Base-by-base conservation (phyloP, 1,140 invertebrate species). In the Aphaenogaster rudis region DNA sequence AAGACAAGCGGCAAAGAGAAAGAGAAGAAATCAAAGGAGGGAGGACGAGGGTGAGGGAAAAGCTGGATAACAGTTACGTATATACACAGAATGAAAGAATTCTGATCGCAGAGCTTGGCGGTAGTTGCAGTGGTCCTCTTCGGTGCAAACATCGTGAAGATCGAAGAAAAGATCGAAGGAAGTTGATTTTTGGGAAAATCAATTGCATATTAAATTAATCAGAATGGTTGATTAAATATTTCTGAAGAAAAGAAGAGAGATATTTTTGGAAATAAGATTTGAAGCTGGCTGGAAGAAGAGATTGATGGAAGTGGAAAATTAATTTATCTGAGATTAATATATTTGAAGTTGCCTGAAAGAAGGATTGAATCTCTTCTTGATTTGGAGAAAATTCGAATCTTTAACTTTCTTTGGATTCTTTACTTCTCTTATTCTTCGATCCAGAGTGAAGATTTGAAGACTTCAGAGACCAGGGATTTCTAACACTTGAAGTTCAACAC, bases 41-140 rank as follows among this genome's bases (percentile, higher is more conserved):
- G 87, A 89, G 91, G 67, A 90, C 28, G 82, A 81, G 59, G 63
- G 59, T 57, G 88, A 90, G 66, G 86, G 85, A 63, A 78, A 78
- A 90, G 78, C 74, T 78, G 86, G 90, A 90, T 88, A 80, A 88
- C 92, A 90, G 87, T 91, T 91, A 91, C 77, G 85, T 91, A 71
- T 91, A 91, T 91, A 91, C 85, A 86, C 50, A 63, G 63, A 67
- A 69, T 86, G 89, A 90, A 88, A 87, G 90, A 87, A 89, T 92
- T 92, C 91, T 84, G 89, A 92, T 89, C 91, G 80, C 86, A 89
- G 87, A 89, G 72, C 42, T 61, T 21, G 67, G 28, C 54, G 15
- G 3, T 69, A 61, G 17, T 74, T 13, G 54, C 28, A 61, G 69
- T 28, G 13, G n/a, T 0, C 11, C 5, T 82, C 15, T 48, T 74